Base-by-base conservation (phyloP, 1,140 invertebrate species). In the Drosophila ambigua region DNA sequence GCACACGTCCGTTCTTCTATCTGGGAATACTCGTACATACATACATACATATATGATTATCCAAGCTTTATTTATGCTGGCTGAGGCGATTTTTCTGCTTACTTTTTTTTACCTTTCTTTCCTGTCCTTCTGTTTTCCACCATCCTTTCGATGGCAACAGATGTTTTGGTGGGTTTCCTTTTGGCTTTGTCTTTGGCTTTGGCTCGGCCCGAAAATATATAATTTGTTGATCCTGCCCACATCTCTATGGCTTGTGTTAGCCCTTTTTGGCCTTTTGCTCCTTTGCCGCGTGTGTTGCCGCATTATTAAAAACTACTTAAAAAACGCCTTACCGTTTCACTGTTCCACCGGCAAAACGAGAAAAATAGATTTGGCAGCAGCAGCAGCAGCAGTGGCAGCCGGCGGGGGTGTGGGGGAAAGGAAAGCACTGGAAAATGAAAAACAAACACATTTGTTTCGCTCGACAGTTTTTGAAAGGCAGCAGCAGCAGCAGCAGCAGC, bases 221-320 rank as follows among this genome's bases (percentile, higher is more conserved):
- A 71, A 71, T 71, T 71, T 71, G 67, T 71, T 71, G 67, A 69
- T 71, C 67, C 67, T 50, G 67, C 67, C 67, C 67, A 71, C 67
- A 71, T 58, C 65, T 35, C 4, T 2, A 69, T 71, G 66, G 66
- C 50, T 57, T 66, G 61, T 71, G 67, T 58, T 59, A 53, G 71
- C 66, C 75, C 57, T 66, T 73, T 77, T 63, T 69, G 65, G 72
- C 71, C 61, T 67, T 51, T 51, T 49, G 51, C 51, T 41, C 35
- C 58, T 72, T 81, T 81, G 67, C 58, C 79, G 79, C 79, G 79
- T 81, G 73, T 81, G 79, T 13, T 81, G 72, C 67, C 65, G 58
- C 79, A 81, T 81, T 81, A 81, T 81, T 81, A 81, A 81, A 81
- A 81, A 81, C 79, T 81, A 81, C 79, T 81, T 81, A 80, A 81